phyloP scores from a whole-genome alignment of 2,113 vertebrate genomes.

The Falcunculus frontatus region DNA sequence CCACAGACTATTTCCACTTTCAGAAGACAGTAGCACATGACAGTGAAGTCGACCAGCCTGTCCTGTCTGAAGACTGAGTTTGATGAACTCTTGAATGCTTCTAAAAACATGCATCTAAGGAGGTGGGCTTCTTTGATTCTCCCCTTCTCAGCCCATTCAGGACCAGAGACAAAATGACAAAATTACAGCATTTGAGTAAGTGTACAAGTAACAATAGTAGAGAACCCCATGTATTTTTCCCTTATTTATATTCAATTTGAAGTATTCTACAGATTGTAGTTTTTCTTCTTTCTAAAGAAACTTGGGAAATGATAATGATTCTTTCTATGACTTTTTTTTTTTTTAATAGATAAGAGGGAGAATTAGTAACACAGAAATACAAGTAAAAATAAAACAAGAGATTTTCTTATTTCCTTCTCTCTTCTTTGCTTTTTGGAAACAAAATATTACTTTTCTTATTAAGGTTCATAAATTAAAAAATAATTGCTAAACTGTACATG shows the following conservation, averaged over 20 bases:
- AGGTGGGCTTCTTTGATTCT: background rate
- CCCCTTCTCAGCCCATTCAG: background rate
- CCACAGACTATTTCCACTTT: background rate
- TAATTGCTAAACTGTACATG: background rate
- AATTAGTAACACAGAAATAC: background rate
- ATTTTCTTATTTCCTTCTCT: background rate
- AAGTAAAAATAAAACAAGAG: background rate
- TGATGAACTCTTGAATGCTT: background rate
- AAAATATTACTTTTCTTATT: background rate
- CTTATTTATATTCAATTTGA: background rate
- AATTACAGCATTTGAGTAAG: background rate
- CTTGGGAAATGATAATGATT: background rate
- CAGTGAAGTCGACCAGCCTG: background rate
- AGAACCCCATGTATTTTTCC: rapidly evolving
- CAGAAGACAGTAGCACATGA: background rate
- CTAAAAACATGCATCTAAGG: background rate
- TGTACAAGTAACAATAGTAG: background rate
- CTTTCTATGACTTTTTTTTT: background rate
- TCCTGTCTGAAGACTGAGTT: background rate
- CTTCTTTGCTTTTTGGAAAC: background rate
- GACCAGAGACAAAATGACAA: background rate
- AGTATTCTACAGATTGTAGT: background rate
- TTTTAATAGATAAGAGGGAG: background rate
- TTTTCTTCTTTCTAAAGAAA: background rate
- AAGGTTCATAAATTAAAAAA: background rate